These are phyloP conservation scores for Phylloscopus trochiloides DNA, from an alignment of 2,113 vertebrate genomes.

Conservation along the genomic window DNA sequence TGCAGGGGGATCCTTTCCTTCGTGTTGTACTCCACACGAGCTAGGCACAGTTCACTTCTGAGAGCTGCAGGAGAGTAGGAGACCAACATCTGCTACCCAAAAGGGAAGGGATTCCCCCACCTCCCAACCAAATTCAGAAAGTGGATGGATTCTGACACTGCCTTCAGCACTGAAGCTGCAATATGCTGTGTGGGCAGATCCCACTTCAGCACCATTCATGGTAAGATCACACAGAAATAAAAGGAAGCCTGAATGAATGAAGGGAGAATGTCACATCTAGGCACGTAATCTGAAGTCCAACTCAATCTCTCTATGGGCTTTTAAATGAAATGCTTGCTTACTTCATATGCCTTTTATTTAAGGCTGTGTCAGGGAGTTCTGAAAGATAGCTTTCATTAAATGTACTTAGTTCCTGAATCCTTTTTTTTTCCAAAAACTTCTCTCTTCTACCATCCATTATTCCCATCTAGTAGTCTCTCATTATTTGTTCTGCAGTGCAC, in stretches of 20 bases:
- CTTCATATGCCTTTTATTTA: not conserved
- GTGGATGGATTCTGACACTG: not conserved
- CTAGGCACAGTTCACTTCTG: not conserved
- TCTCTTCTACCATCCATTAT: not conserved
- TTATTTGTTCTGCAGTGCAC: not conserved
- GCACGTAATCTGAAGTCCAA: not conserved
- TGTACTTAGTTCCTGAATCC: not conserved
- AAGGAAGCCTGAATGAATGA: not conserved
- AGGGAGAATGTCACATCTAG: not conserved
- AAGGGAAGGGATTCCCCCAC: not conserved
- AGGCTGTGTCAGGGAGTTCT: not conserved
- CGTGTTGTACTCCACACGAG: rapidly evolving
- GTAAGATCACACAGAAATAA: not conserved
- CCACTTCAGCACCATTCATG: not conserved
- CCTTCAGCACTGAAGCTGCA: not conserved
- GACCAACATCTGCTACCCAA: not conserved
- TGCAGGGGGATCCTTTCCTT: not conserved
- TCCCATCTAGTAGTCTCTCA: not conserved
- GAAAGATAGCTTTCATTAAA: not conserved
- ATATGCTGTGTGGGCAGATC: not conserved
- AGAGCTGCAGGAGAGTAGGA: not conserved
- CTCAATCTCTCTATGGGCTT: not conserved
- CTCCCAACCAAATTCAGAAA: not conserved
- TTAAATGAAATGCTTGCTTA: not conserved
- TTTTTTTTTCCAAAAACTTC: not conserved